Base-by-base conservation (phyloP, 2,888 invertebrate species). In the Agrotis exclamationis region DNA sequence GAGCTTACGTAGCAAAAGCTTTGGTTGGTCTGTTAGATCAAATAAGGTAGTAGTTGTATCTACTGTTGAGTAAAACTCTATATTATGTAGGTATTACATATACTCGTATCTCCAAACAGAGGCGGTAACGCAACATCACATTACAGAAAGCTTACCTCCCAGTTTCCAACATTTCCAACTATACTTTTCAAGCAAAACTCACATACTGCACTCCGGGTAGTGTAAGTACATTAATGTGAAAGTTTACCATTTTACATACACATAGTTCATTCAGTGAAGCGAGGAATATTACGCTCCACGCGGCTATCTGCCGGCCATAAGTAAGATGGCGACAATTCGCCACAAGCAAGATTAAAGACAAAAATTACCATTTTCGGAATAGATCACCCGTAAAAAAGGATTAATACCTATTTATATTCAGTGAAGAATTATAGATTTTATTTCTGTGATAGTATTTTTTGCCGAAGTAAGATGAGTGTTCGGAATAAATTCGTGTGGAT, bases 211-310 rank as follows among this genome's bases (percentile, higher is more conserved):
- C 82, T 66, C 59, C 33, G 53, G 48, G 47, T 63, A 79, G 79
- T 28, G 28, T n/a, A n/a, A n/a, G n/a, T 57, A 63, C 78, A 63
- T 66, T 71, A 79, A 65, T 47, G 63, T 63, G 54, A 63, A 67
- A 83, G 22, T 72, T 76, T 76, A 63, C n/a, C 65, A 80, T 80
- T 83, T 83, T 65, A 73, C 67, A 70, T 69, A 59, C 48, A 80
- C 45, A 45, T 51, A 39, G n/a, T n/a, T 28, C 28, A 68, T 60
- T 51, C 67, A 65, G 67, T 69, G 76, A 65, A 76, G 67, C 64
- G 63, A 0, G 39, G 16, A 24, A 47, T 58, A 54, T 67, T 59
- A 48, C 33, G 53, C 39, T 45, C 45, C 22, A 44, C 54, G 24
- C 47, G 45, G 44, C 33, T 65, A 69, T 59, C 54, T 54, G 7